Evolutionary conservation across 1,140 invertebrate genomes (phyloP).

Genomic region (Anagrus nilaparvatae): DNA sequence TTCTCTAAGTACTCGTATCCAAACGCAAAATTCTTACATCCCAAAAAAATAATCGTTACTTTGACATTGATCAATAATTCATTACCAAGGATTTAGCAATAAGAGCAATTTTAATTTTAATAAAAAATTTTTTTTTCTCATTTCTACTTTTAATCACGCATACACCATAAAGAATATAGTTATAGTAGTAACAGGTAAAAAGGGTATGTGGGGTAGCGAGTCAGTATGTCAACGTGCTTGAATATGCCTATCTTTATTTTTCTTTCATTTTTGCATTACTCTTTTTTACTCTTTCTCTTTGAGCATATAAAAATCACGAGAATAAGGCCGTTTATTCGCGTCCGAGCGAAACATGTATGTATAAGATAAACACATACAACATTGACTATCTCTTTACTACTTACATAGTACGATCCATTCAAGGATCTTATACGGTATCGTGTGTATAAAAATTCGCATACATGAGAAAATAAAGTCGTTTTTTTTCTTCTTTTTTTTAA

Average conservation of each 20-base stretch:
- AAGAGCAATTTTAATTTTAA: no score
- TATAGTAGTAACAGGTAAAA: conserved; percentile 41
- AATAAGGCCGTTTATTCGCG: not conserved
- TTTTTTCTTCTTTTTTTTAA: no score
- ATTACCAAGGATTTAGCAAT: no score
- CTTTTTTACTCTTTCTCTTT: not conserved
- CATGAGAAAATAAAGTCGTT: conserved; percentile 6
- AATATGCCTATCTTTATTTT: conserved; percentile 30
- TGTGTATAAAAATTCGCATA: not conserved
- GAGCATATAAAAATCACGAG: not conserved
- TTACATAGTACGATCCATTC: conserved; percentile 6
- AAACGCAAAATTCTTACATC: no score
- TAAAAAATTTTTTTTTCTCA: no score
- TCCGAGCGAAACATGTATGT: not conserved
- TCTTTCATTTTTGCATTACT: conserved; percentile 22
- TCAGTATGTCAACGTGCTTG: conserved; percentile 42
- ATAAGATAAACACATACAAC: conserved; percentile 4
- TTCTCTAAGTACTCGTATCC: no score
- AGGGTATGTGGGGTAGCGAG: conserved; percentile 45
- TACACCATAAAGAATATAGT: no score
- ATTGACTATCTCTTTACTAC: no score
- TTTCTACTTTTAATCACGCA: no score
- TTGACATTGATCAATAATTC: no score
- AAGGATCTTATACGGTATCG: conserved; percentile 1
- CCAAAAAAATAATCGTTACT: no score